Conservation (phyloP, 2,797 vertebrate genomes). For the Pangasius krempfi region DNA sequence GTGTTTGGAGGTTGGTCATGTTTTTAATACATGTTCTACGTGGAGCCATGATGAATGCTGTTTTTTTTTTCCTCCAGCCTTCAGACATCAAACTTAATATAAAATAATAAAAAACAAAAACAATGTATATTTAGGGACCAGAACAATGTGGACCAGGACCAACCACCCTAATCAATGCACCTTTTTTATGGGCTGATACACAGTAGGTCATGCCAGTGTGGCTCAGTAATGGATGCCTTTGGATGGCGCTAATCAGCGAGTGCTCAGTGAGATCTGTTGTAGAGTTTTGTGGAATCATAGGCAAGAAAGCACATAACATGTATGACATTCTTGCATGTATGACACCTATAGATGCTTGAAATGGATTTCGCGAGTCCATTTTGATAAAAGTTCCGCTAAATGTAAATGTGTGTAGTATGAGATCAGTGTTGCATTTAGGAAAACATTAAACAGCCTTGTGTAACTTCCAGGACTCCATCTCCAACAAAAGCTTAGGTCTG, state of each 20-base stretch:
- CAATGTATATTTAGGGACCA: background rate
- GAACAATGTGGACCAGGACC: background rate
- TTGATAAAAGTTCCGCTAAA: background rate
- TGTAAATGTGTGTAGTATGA: background rate
- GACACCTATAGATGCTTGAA: background rate
- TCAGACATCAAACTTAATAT: background rate
- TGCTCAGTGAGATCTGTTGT: background rate
- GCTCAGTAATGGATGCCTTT: background rate
- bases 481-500: constrained; percentile 1
- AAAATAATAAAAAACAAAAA: background rate
- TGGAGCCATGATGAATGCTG: too few species aligned
- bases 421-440: background rate
- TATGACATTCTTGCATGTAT: background rate
- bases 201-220: background rate
- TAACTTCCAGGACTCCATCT: constrained; percentile 5
- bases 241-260: background rate
- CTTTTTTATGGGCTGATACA: background rate
- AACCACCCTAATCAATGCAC: background rate
- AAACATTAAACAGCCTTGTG: background rate
- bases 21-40: background rate
- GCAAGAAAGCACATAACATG: background rate
- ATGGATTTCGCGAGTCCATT: background rate
- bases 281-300: background rate
- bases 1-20: background rate
- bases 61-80: background rate